These are phyloP conservation scores for Alouatta palliata DNA, from an alignment of 2,113 vertebrate genomes.

Conservation along the genomic window DNA sequence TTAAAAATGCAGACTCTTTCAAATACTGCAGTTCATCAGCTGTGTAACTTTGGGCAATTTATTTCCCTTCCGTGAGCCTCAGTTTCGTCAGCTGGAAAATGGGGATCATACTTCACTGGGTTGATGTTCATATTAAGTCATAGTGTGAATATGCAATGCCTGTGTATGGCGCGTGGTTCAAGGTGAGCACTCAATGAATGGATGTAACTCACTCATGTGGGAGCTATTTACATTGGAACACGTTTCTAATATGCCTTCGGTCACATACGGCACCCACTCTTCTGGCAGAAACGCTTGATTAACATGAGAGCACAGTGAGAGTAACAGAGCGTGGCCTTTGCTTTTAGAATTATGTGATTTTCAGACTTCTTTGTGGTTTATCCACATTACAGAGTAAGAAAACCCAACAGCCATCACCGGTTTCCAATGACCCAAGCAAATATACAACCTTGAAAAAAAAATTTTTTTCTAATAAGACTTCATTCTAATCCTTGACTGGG, in stretches of 20 bases:
- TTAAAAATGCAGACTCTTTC: not conserved
- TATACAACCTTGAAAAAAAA: not conserved
- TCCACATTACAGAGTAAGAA: not conserved
- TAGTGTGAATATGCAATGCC: accelerated
- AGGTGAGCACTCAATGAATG: not conserved
- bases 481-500: not conserved
- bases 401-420: not conserved
- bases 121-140: not conserved
- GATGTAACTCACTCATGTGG: not conserved
- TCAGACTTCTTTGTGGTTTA: not conserved
- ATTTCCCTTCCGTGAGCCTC: not conserved
- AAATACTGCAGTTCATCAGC: not conserved
- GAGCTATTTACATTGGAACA: not conserved
- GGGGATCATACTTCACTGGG: not conserved
- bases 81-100: not conserved
- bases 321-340: not conserved
- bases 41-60: not conserved
- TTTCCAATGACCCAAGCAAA: conserved; percentile 26
- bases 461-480: not conserved
- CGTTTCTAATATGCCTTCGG: not conserved
- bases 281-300: not conserved
- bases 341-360: not conserved
- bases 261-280: not conserved
- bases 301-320: not conserved
- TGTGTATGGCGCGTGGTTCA: not conserved